Evolutionary conservation across 2,797 vertebrate species (phyloP).

Genomic region (Meda fulgida): DNA sequence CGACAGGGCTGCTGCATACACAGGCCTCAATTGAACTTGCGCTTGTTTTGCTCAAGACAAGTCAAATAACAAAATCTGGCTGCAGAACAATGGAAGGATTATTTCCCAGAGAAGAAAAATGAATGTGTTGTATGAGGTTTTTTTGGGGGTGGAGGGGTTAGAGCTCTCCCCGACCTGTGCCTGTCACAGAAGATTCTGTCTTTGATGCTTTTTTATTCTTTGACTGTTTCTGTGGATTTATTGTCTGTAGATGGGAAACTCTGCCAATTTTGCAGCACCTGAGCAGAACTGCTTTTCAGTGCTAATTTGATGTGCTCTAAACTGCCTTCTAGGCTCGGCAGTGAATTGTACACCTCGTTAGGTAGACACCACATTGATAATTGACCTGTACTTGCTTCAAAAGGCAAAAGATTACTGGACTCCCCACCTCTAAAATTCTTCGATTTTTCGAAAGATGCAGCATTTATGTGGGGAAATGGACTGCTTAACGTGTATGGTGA

Average conservation of each 20-base stretch:
- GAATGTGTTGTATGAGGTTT: slow-evolving; percentile 25
- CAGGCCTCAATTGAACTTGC: slow-evolving; percentile 20
- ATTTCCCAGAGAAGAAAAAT: slow-evolving; percentile 33
- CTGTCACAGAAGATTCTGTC: slow-evolving; percentile 20
- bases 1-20: slow-evolving; percentile 11
- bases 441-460: not conserved
- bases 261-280: not conserved
- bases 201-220: not conserved
- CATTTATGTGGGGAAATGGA: slow-evolving; percentile 2
- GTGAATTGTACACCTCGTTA: slow-evolving; percentile 26
- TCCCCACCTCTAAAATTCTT: not conserved
- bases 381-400: slow-evolving; percentile 5
- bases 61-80: slow-evolving; percentile 32
- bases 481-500: not conserved
- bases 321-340: slow-evolving; percentile 3
- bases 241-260: slow-evolving; percentile 4
- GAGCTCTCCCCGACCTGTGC: not conserved
- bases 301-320: not conserved
- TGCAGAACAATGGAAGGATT: slow-evolving; percentile 41
- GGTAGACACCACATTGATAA: slow-evolving; percentile 22
- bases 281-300: not conserved
- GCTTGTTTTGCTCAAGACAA: slow-evolving; percentile 26
- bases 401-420: not conserved
- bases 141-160: not conserved
- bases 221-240: slow-evolving; percentile 19